Percentiles rank a stretch among this genome's conserved stretches.
phyloP scores from a whole-genome alignment of 2,113 vertebrate genomes.

The Daubentonia madagascariensis region DNA sequence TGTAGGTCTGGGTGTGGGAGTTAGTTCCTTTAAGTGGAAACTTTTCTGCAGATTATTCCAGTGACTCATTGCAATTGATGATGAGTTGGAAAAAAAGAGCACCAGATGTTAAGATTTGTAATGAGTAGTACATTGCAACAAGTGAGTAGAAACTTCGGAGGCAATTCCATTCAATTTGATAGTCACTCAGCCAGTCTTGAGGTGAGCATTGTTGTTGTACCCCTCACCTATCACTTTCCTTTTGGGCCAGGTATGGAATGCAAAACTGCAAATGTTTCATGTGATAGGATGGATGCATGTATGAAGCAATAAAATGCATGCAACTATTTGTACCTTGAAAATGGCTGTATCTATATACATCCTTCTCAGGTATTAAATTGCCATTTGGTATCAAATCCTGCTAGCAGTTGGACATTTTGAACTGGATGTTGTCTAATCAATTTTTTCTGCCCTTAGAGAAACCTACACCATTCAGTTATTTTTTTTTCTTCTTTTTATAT shows the following conservation, averaged over 20 bases:
- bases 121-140: not conserved
- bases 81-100: not conserved
- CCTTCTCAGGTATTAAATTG: not conserved
- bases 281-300: no score
- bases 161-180: not conserved
- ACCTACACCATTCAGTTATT: not conserved
- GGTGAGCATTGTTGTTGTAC: no score
- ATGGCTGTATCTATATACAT: not conserved
- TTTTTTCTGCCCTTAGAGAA: not conserved
- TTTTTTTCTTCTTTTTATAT: no score
- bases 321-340: not conserved
- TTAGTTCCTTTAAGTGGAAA: not conserved
- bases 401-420: not conserved
- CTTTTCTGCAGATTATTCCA: not conserved
- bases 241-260: accelerated
- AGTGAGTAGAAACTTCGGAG: not conserved
- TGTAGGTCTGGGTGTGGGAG: not conserved
- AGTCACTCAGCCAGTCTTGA: not conserved
- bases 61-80: not conserved
- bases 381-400: not conserved
- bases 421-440: not conserved
- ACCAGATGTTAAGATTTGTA: not conserved
- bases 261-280: not conserved
- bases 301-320: not conserved
- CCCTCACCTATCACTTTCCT: not conserved